These are phyloP conservation scores for cattle (Bos taurus) DNA, from an alignment of 2,113 vertebrate genomes.

Conservation along the genomic window DNA sequence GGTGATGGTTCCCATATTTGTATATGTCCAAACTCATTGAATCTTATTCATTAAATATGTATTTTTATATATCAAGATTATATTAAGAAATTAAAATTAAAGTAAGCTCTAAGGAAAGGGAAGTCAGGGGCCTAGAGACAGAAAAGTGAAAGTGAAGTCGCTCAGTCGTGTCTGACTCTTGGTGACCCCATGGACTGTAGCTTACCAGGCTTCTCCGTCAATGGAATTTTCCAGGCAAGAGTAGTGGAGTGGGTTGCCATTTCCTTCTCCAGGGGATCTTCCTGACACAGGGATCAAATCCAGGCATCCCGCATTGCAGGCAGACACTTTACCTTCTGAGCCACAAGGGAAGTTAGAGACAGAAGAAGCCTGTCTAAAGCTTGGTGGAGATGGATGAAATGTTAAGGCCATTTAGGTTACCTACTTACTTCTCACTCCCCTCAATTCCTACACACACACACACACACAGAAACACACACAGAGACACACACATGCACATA, in stretches of 20 bases:
- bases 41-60: background rate
- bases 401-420: background rate
- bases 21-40: background rate
- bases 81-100: background rate
- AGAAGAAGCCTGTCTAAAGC: background rate
- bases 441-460: too few species aligned
- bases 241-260: background rate
- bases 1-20: background rate
- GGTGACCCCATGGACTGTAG: background rate
- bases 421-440: background rate
- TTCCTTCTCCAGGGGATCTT: background rate
- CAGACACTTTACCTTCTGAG: background rate
- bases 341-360: background rate
- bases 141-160: background rate
- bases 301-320: background rate
- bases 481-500: accelerated
- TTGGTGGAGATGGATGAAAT: background rate
- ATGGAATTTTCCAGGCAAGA: background rate
- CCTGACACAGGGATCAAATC: background rate
- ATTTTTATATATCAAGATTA: background rate
- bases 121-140: background rate
- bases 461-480: background rate
- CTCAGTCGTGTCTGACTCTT: background rate
- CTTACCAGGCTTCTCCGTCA: accelerated
- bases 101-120: background rate